Evolutionary conservation across 1,140 invertebrate species (phyloP).

Genomic region (Capitella teleta): DNA sequence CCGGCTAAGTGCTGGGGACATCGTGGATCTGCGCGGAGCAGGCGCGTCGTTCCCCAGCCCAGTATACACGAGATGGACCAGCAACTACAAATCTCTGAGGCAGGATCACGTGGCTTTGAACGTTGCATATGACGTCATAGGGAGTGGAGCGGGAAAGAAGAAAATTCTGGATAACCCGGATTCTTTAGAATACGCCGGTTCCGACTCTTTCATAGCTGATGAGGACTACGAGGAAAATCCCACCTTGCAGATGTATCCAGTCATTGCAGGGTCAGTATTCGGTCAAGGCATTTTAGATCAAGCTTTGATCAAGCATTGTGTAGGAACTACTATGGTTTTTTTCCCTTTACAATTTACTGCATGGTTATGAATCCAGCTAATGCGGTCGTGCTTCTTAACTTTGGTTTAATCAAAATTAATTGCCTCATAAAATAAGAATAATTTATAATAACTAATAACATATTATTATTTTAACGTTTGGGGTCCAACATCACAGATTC

Average conservation of each 20-base stretch:
- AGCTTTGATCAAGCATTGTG: no score
- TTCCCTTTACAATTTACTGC: no score
- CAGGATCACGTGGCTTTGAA: not conserved
- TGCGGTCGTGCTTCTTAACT: no score
- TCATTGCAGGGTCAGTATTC: constrained; percentile 8
- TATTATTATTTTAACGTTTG: no score
- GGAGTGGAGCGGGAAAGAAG: constrained; percentile 6
- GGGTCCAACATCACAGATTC: no score
- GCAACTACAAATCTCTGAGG: not conserved
- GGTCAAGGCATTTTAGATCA: no score
- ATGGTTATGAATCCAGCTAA: no score
- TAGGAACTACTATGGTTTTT: no score
- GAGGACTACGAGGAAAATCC: constrained; percentile 3
- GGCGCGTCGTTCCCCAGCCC: not conserved
- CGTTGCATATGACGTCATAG: constrained; percentile 3
- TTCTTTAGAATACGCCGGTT: constrained; percentile 4
- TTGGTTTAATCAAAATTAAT: no score
- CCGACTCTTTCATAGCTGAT: constrained; percentile 6
- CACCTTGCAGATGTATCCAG: constrained; percentile 9
- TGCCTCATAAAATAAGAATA: no score
- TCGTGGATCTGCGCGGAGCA: not conserved
- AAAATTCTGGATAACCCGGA: not conserved
- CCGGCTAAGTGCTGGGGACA: no score
- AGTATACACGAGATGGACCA: constrained; percentile 2
- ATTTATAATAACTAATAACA: no score